These are phyloP conservation scores for Andrena hattorfiana DNA, from an alignment of 2,888 invertebrate species.

Conservation along the genomic window DNA sequence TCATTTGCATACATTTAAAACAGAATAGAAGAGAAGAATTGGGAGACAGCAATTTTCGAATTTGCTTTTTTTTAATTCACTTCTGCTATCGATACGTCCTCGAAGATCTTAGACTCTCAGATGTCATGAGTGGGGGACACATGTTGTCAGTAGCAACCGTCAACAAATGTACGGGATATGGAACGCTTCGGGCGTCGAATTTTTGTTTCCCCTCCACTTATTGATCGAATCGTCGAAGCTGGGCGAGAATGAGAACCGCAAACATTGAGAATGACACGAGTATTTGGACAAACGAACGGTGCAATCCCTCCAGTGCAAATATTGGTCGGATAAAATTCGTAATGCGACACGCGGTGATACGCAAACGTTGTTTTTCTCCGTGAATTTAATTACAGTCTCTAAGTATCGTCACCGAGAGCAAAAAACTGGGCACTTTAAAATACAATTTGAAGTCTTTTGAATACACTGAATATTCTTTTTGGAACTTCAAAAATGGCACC, in stretches of 20 bases:
- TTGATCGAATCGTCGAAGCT: constrained; percentile 1
- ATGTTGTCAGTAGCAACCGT: background rate
- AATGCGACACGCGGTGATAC: background rate
- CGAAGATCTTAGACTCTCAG: background rate
- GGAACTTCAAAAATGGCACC: no score
- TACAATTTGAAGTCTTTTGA: no score
- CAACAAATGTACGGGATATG: background rate
- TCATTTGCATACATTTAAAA: no score
- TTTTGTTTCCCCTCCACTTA: background rate
- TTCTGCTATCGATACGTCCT: background rate
- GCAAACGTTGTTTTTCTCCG: background rate
- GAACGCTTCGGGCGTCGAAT: background rate
- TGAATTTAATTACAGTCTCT: background rate
- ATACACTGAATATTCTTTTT: no score
- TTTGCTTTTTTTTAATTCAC: background rate
- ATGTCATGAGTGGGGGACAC: background rate
- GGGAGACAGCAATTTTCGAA: no score
- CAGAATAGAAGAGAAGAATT: no score
- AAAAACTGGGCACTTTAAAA: no score
- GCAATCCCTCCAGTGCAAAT: constrained; percentile 8
- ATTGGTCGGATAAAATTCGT: constrained; percentile 20
- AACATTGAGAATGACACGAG: constrained; percentile 10
- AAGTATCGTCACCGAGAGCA: background rate
- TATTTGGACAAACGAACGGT: constrained; percentile 3
- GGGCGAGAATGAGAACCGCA: background rate